These are phyloP conservation scores for Eonycteris spelaea DNA, from an alignment of 2,113 vertebrate species.

Conservation along the genomic window DNA sequence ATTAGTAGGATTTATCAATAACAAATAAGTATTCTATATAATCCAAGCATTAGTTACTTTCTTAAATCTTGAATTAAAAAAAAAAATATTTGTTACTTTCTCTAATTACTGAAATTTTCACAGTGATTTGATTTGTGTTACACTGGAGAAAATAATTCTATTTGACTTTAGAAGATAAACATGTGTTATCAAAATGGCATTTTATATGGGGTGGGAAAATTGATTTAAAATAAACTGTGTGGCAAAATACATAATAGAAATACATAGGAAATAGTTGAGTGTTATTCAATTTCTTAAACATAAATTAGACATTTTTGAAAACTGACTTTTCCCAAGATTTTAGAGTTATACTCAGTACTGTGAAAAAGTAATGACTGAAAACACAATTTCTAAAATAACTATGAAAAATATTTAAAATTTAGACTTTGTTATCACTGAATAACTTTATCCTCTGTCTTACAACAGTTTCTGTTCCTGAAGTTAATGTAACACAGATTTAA, in stretches of 20 bases:
- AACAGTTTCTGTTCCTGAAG: constrained; percentile 19
- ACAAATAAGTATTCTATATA: not conserved
- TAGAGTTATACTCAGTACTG: not conserved
- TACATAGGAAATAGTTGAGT: not conserved
- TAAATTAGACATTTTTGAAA: constrained; percentile 44
- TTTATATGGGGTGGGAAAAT: not conserved
- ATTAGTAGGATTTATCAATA: not conserved
- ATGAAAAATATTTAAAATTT: constrained; percentile 14
- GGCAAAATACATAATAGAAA: not conserved
- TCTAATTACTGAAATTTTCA: not conserved
- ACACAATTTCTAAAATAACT: constrained; percentile 34
- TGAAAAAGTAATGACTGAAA: constrained; percentile 1
- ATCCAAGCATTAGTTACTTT: not conserved
- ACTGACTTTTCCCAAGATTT: not conserved
- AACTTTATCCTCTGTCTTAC: constrained; percentile 14
- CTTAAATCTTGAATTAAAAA: not conserved
- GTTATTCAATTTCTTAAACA: constrained; percentile 28
- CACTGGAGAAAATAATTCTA: constrained; percentile 22
- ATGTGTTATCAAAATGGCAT: not conserved
- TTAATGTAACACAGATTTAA: constrained; percentile 32
- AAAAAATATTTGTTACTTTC: not conserved
- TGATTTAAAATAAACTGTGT: constrained; percentile 31
- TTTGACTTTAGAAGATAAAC: constrained; percentile 9
- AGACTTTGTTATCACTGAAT: constrained; percentile 47
- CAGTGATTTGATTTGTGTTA: not conserved